Evolutionary conservation across 2,113 vertebrate genomes (phyloP), one percentile per base, ranked within the genome.

Genomic region (Cairina moschata): DNA sequence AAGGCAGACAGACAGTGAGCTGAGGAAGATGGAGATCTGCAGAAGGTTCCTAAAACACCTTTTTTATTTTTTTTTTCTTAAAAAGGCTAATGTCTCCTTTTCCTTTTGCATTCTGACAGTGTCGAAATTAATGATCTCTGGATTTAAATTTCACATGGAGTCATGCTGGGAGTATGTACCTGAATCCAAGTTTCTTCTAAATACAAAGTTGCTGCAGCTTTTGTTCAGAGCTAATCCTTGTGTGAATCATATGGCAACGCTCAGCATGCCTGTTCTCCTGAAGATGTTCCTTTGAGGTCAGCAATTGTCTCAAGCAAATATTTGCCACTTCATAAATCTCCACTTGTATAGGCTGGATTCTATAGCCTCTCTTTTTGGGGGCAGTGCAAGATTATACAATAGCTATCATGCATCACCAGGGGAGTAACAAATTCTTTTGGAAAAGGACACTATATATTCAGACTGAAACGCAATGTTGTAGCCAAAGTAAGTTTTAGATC

Each of bases 301-400:
- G 83, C 86, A 92, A 87, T 93, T 94, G 91, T 96, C 93, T 86
- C 94, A 83, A 86, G 91, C 90, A 94, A 92, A 91, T 95, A 95
- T 94, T 92, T 90, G 95, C 80, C 73, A 83, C 67, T 92, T 83
- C 93, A 96, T 95, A 93, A 95, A 95, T 96, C 93, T 96, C 86
- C 90, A 8, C 60, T 95, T 94, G 88, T 78, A 84, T 90, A 95
- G 93, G 63, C 91, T 86, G 65, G n/a, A 73, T 90, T 93, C 81
- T 89, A 71, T 84, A 93, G 81, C 58, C 73, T 84, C 54, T 75
- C 38, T 66, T 83, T 55, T 36, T 50, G 50, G 28, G 76, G 74
- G 50, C 79, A 85, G 42, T n/a, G 23, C 56, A 71, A 68, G 90
- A 69, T 91, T 88, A 55, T 83, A 73, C 90, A 92, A 69, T 18